phyloP scores from a whole-genome alignment of 2,888 invertebrate genomes.

The Tridacna crocea region DNA sequence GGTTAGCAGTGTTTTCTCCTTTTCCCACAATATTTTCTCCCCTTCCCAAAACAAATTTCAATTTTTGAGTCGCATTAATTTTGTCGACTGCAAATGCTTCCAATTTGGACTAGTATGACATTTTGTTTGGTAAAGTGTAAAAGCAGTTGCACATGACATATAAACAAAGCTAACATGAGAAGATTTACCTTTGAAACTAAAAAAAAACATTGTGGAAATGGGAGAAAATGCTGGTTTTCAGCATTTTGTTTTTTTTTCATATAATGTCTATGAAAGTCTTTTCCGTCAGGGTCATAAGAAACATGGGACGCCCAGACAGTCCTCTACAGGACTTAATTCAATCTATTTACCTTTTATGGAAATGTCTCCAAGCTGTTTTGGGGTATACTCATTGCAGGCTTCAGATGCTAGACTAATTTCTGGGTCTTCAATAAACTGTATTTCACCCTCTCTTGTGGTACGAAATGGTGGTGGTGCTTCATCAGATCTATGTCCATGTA shows the following conservation, averaged over 20 bases:
- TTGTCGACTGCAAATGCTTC: too few species aligned
- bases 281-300: too few species aligned
- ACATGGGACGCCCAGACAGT: background rate
- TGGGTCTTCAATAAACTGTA: slow-evolving; percentile 80
- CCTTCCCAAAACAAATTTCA: too few species aligned
- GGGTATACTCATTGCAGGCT: slow-evolving; percentile 73
- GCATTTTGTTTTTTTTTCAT: background rate
- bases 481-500: slow-evolving; percentile 79
- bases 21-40: too few species aligned
- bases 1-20: too few species aligned
- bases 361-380: slow-evolving; percentile 76
- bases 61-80: too few species aligned
- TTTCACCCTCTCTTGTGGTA: slow-evolving; percentile 79
- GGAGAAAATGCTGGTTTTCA: background rate
- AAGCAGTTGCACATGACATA: too few species aligned
- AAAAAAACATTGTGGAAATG: background rate
- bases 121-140: too few species aligned
- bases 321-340: background rate
- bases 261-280: too few species aligned
- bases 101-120: too few species aligned
- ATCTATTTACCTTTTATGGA: slow-evolving; percentile 78
- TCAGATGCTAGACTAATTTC: slow-evolving; percentile 78
- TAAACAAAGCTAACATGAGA: too few species aligned
- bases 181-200: too few species aligned
- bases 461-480: slow-evolving; percentile 77